Evolutionary conservation across 2,113 vertebrate species (phyloP).

Genomic region (Maccullochella peelii): DNA sequence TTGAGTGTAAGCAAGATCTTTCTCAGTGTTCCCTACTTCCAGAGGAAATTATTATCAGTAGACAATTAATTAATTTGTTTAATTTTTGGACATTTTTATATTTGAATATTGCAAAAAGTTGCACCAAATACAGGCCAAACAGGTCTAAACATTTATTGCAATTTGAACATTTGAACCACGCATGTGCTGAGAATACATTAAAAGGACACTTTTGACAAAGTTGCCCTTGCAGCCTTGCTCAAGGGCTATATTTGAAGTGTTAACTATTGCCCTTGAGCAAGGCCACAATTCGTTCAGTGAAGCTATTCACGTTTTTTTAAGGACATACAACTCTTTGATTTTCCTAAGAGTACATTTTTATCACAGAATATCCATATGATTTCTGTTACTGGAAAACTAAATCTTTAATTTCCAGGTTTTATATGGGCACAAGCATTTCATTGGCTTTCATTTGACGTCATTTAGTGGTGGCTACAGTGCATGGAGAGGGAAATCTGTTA

Average conservation of each 20-base stretch:
- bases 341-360: not conserved
- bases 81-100: not conserved
- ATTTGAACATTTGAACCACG: not conserved
- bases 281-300: constrained; percentile 11
- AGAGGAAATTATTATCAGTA: not conserved
- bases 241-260: constrained; percentile 22
- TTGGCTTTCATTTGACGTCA: not conserved
- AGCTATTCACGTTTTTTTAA: not conserved
- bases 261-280: constrained; percentile 21
- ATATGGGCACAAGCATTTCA: not conserved
- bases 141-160: not conserved
- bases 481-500: not conserved
- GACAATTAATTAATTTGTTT: not conserved
- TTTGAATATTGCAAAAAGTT: not conserved
- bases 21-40: not conserved
- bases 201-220: constrained; percentile 7
- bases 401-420: not conserved
- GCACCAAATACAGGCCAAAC: not conserved
- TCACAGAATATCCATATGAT: not conserved
- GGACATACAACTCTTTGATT: not conserved
- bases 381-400: not conserved
- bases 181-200: not conserved
- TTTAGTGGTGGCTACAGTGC: not conserved
- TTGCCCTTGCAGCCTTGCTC: constrained; percentile 1
- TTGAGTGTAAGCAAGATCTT: not conserved